Evolutionary conservation across 2,113 vertebrate species (phyloP).

Genomic region (Pituophis catenifer): DNA sequence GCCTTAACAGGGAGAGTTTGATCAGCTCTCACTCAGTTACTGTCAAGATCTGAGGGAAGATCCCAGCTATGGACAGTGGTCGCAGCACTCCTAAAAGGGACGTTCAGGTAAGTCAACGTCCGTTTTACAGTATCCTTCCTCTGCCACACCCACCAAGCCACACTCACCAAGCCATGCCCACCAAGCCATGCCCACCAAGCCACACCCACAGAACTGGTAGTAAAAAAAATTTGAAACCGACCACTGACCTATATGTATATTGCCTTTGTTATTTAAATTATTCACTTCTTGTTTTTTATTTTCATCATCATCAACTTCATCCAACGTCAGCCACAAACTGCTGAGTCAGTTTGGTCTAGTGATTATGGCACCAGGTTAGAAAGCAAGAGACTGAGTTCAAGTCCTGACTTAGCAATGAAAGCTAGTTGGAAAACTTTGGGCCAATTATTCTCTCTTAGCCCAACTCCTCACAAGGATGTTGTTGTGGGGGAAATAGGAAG

Average conservation of each 20-base stretch:
- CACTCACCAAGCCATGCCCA: too few relatives aligned
- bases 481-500: background rate
- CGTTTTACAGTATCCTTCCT: too few relatives aligned
- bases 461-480: background rate
- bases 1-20: too few relatives aligned
- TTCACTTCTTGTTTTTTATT: background rate
- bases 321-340: background rate
- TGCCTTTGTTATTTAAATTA: background rate
- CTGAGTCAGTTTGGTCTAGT: background rate
- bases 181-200: too few relatives aligned
- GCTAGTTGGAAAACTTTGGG: background rate
- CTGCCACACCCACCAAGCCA: too few relatives aligned
- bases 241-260: background rate
- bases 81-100: too few relatives aligned
- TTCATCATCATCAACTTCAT: background rate
- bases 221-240: too few relatives aligned
- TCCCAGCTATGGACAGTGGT: too few relatives aligned
- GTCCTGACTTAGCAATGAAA: background rate
- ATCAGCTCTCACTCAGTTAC: too few relatives aligned
- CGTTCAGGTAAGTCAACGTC: too few relatives aligned
- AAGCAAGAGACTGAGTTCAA: background rate
- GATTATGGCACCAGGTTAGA: background rate
- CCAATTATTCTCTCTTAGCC: background rate
- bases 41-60: too few relatives aligned
- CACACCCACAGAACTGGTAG: too few relatives aligned